Conservation (phyloP, 2,797 vertebrate genomes). For the Trachurus trachurus region DNA sequence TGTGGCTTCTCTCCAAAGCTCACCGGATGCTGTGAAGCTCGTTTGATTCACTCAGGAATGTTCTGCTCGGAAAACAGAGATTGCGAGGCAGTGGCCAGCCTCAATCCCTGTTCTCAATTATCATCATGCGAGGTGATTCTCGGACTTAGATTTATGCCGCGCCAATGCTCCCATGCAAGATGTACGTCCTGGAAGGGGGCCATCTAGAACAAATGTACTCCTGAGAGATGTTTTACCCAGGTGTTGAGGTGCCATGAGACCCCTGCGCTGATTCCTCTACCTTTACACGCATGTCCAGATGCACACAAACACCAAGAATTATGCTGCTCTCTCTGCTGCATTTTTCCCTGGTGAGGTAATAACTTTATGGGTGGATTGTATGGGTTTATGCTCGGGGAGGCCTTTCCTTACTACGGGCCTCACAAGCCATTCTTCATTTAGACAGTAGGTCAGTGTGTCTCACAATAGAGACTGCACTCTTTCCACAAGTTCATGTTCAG, state of each 20-base stretch:
- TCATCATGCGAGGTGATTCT: slow-evolving; percentile 67
- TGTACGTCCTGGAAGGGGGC: slow-evolving; percentile 55
- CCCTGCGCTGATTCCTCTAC: slow-evolving; percentile 53
- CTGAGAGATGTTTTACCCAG: slow-evolving; percentile 63
- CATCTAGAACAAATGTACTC: slow-evolving; percentile 53
- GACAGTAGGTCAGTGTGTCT: slow-evolving; percentile 66
- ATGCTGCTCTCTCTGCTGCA: slow-evolving; percentile 63
- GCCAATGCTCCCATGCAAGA: slow-evolving; percentile 48
- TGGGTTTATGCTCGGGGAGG: slow-evolving; percentile 67
- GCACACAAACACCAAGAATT: slow-evolving; percentile 61
- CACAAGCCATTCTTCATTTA: slow-evolving; percentile 66
- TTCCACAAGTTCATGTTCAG: slow-evolving; percentile 3
- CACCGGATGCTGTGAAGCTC: slow-evolving; percentile 70
- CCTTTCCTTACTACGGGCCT: slow-evolving; percentile 70
- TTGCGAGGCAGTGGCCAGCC: slow-evolving; percentile 67
- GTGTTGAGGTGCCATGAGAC: slow-evolving; percentile 71
- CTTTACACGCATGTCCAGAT: slow-evolving; percentile 51
- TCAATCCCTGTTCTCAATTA: slow-evolving; percentile 82
- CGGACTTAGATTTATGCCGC: slow-evolving; percentile 68
- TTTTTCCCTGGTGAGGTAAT: slow-evolving; percentile 83
- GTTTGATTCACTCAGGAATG: slow-evolving; percentile 79
- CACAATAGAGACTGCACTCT: slow-evolving; percentile 39
- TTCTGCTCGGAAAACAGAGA: slow-evolving; percentile 65
- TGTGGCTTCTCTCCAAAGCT: slow-evolving; percentile 75
- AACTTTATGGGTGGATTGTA: slow-evolving; percentile 73